Conservation (phyloP, 2,888 invertebrate genomes). For the Tineola bisselliella region DNA sequence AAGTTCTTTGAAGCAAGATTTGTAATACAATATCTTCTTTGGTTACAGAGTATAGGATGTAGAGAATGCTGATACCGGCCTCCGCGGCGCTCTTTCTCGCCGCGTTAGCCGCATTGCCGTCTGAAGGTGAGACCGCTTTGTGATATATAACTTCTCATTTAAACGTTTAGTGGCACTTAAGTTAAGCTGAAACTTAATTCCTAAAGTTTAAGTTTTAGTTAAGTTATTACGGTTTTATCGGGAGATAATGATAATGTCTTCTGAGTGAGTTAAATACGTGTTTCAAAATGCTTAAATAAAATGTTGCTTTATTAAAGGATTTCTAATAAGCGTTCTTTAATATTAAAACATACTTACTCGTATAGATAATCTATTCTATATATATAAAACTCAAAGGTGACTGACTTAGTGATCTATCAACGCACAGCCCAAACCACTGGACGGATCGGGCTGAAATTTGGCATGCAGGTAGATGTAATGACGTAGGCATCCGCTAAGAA, state of each 20-base stretch:
- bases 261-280: not conserved
- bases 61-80: constrained; percentile 56
- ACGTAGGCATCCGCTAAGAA: too few relatives aligned
- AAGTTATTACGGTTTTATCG: not conserved
- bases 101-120: constrained; percentile 51
- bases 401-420: too few relatives aligned
- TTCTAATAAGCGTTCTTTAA: too few relatives aligned
- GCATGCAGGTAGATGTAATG: too few relatives aligned
- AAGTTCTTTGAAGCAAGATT: too few relatives aligned
- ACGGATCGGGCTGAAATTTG: too few relatives aligned
- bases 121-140: constrained; percentile 34
- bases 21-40: constrained; percentile 16
- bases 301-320: too few relatives aligned
- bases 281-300: not conserved
- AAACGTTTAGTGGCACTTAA: constrained; percentile 10
- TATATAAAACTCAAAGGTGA: too few relatives aligned
- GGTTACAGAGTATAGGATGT: constrained; percentile 49
- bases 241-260: constrained; percentile 2
- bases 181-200: constrained; percentile 8
- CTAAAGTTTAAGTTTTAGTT: not conserved
- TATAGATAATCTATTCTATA: too few relatives aligned
- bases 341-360: too few relatives aligned
- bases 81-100: constrained; percentile 55
- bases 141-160: constrained; percentile 17
- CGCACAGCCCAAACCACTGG: too few relatives aligned